Evolutionary conservation across 2,888 invertebrate genomes (phyloP).

Genomic region (Panopea generosa): DNA sequence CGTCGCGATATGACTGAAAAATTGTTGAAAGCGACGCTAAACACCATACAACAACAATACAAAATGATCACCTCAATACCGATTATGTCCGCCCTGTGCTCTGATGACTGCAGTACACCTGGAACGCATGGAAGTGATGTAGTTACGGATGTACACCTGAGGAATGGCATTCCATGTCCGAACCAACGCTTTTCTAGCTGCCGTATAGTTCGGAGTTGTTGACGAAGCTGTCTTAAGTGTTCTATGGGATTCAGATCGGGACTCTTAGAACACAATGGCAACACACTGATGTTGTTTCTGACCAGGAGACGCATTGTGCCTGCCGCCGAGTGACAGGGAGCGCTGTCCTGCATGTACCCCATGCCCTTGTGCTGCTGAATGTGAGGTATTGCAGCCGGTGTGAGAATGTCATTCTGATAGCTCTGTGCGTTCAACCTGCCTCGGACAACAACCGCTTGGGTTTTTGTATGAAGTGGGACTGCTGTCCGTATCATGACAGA

Average conservation of each 20-base stretch:
- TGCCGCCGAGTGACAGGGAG: constrained; percentile 5
- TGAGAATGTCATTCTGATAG: constrained; percentile 15
- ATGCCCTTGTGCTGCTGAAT: constrained; percentile 1
- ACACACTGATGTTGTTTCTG: neutral
- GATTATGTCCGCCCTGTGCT: constrained; percentile 1
- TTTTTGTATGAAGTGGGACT: constrained; percentile 14
- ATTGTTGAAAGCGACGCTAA: too few species aligned
- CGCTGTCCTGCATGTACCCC: constrained; percentile 7
- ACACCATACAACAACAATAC: too few species aligned
- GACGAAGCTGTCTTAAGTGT: constrained; percentile 6
- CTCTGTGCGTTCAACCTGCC: constrained; percentile 18
- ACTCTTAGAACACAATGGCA: constrained; percentile 6
- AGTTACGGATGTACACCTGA: constrained; percentile 4
- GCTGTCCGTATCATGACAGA: constrained; percentile 27
- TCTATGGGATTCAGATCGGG: constrained; percentile 23
- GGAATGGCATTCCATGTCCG: constrained; percentile 11
- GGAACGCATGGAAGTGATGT: constrained; percentile 4
- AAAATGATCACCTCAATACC: constrained; percentile 1
- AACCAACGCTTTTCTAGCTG: constrained; percentile 1
- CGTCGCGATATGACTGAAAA: too few species aligned
- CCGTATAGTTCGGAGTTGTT: constrained; percentile 6
- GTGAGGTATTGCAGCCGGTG: constrained; percentile 4
- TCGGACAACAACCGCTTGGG: neutral
- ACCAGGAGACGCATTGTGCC: neutral
- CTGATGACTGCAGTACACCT: constrained; percentile 1